A percentile compares a stretch with the other conserved stretches of the same genome.
Evolutionary conservation across 2,113 vertebrate genomes (phyloP).

Genomic region (Aegotheles bennettii): DNA sequence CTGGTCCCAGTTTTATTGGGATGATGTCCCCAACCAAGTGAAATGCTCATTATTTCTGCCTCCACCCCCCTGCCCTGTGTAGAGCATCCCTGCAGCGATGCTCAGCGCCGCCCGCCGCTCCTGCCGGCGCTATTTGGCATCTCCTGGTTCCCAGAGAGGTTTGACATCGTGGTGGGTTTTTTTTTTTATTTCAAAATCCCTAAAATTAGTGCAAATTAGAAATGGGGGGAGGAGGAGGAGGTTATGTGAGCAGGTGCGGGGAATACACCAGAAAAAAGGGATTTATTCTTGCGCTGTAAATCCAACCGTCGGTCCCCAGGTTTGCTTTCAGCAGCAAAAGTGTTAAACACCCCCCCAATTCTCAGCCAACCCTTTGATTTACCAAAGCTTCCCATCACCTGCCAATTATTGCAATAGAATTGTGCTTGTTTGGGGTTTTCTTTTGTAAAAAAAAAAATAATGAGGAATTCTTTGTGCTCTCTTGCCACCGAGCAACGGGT

Average conservation of each 20-base stretch:
- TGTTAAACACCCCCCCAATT: background rate
- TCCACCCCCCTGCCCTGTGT: background rate
- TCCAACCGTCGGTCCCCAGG: background rate
- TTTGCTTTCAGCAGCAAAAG: background rate
- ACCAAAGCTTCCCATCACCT: background rate
- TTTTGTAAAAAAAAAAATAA: background rate
- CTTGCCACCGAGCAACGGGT: rapidly evolving
- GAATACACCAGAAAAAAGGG: rapidly evolving
- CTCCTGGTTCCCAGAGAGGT: background rate
- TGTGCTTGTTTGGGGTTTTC: background rate
- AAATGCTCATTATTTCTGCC: no score
- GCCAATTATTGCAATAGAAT: background rate
- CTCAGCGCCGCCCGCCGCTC: background rate
- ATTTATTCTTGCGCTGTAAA: background rate
- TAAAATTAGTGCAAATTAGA: constrained; percentile 58
- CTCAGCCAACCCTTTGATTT: background rate
- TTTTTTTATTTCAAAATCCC: background rate
- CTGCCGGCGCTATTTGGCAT: background rate
- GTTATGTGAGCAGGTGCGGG: background rate
- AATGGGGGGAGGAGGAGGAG: background rate
- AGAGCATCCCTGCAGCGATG: background rate
- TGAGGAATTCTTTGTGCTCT: constrained; percentile 5
- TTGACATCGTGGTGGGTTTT: background rate
- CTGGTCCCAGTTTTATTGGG: background rate
- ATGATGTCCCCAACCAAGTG: rapidly evolving